Percentiles rank a stretch among this genome's conserved stretches.
Evolutionary conservation across 2,888 invertebrate genomes (phyloP).

Genomic region (Erynnis tages): DNA sequence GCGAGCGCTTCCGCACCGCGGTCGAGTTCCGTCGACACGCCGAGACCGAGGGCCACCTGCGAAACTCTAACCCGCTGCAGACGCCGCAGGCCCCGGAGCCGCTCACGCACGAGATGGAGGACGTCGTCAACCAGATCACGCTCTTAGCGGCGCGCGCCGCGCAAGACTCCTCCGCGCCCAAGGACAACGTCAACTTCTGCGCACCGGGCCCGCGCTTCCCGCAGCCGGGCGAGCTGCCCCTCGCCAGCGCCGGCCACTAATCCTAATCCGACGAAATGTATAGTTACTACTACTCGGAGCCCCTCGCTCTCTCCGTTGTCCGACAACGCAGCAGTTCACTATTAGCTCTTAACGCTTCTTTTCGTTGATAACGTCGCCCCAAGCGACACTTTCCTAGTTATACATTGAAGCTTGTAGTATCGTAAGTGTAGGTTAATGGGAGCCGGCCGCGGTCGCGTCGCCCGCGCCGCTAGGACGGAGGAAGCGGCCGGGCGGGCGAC

Average conservation of each 20-base stretch:
- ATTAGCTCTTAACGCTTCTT: constrained; percentile 81
- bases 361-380: constrained; percentile 74
- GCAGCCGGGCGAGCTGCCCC: constrained; percentile 79
- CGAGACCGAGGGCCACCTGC: constrained; percentile 80
- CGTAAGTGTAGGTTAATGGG: constrained; percentile 76
- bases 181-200: constrained; percentile 83
- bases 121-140: constrained; percentile 91
- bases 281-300: constrained; percentile 79
- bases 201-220: constrained; percentile 82
- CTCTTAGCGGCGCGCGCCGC: constrained; percentile 88
- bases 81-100: constrained; percentile 68
- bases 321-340: constrained; percentile 82
- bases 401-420: constrained; percentile 78
- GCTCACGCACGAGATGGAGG: constrained; percentile 90
- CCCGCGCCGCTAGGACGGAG: constrained; percentile 32
- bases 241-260: constrained; percentile 82
- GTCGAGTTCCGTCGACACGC: constrained; percentile 84
- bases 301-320: constrained; percentile 78
- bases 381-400: constrained; percentile 75
- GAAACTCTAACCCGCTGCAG: constrained; percentile 47
- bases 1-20: constrained; percentile 82
- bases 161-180: constrained; percentile 79
- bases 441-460: constrained; percentile 50
- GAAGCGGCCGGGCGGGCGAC: constrained; percentile 30
- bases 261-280: constrained; percentile 77